These are phyloP conservation scores for Stichopus horrens DNA, from an alignment of 53 echinoderm and acorn worm genomes.

Conservation along the genomic window DNA sequence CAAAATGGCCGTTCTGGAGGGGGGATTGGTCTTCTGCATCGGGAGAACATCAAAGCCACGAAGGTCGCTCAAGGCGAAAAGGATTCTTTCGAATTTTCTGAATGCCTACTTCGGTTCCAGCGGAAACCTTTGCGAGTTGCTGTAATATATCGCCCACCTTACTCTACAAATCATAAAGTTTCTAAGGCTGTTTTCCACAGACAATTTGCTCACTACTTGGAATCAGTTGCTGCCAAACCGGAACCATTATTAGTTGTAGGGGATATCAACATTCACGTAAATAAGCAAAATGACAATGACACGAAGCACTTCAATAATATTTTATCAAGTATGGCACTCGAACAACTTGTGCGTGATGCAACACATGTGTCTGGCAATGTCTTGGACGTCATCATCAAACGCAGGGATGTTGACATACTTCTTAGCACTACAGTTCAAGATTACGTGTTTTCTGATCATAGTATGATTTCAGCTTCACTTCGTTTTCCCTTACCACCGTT, in stretches of 20 bases:
- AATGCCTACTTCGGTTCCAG: too few relatives aligned
- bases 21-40: too few relatives aligned
- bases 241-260: too few relatives aligned
- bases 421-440: not conserved
- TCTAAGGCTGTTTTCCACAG: too few relatives aligned
- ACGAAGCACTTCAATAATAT: not conserved
- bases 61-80: too few relatives aligned
- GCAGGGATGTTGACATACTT: not conserved
- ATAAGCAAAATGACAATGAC: not conserved
- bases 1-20: too few relatives aligned
- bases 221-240: not conserved
- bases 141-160: too few relatives aligned
- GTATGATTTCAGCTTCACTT: not conserved
- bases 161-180: too few relatives aligned
- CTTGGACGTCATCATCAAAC: not conserved
- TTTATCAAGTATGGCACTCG: not conserved
- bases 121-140: too few relatives aligned
- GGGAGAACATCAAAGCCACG: too few relatives aligned
- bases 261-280: not conserved
- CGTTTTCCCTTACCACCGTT: not conserved
- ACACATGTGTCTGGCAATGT: slow-evolving; percentile 1
- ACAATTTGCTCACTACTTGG: too few relatives aligned
- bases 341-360: not conserved
- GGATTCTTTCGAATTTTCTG: too few relatives aligned
- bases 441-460: not conserved